phyloP scores from a whole-genome alignment of 2,888 invertebrate genomes.

The Blera fallax region DNA sequence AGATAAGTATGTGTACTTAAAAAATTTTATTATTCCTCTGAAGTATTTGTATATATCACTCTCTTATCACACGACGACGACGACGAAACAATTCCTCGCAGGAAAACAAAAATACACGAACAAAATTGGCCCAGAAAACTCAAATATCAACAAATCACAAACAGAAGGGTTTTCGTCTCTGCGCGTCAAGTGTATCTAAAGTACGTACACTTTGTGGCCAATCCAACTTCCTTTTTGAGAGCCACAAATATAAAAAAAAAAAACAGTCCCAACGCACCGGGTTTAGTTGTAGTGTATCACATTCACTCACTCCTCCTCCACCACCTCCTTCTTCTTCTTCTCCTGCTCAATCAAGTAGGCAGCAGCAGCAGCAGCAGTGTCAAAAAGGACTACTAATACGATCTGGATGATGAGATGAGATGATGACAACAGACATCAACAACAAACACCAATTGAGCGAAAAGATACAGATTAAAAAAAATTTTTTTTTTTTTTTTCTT shows the following conservation, averaged over 20 bases:
- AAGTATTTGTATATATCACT: slow-evolving; percentile 39
- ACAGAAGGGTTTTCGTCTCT: slow-evolving; percentile 42
- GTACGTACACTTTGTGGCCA: slow-evolving; percentile 51
- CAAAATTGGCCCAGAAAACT: slow-evolving; percentile 16
- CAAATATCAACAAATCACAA: slow-evolving; percentile 26
- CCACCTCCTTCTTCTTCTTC: slow-evolving; percentile 3
- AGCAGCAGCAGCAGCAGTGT: slow-evolving; percentile 5
- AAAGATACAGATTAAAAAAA: slow-evolving; percentile 1
- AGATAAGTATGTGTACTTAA: not conserved
- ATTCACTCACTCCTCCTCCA: slow-evolving; percentile 21
- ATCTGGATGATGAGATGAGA: not conserved
- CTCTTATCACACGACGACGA: slow-evolving; percentile 7
- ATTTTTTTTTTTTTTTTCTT: too few species aligned
- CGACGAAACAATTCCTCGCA: not conserved
- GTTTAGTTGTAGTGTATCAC: slow-evolving; percentile 10
- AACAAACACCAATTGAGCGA: slow-evolving; percentile 11
- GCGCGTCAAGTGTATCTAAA: slow-evolving; percentile 52
- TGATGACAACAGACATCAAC: not conserved
- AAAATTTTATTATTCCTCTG: not conserved
- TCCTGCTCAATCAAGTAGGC: not conserved
- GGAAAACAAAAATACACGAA: not conserved
- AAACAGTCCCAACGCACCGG: slow-evolving; percentile 61
- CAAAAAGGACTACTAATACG: slow-evolving; percentile 30
- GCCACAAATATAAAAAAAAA: slow-evolving; percentile 19
- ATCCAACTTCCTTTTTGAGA: slow-evolving; percentile 44